Evolutionary conservation across 2,888 invertebrate species (phyloP), one percentile per base, ranked within the genome.

Genomic region (Polydrusus cervinus): DNA sequence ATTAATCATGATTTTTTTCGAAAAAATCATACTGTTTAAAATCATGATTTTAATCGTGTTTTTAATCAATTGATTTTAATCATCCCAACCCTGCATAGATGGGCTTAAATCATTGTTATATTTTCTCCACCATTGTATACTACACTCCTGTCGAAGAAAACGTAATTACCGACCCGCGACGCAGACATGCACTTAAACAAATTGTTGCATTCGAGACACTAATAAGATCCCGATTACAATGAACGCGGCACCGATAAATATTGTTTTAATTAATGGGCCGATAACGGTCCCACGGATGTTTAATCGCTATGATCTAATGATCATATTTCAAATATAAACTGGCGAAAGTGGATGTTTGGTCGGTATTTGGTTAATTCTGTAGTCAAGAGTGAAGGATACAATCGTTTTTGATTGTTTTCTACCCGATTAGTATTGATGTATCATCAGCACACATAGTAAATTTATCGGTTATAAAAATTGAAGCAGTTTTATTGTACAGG

Each of bases 121-220:
- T 25, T 20, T 64, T 3, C 40, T 43, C 45, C 65, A 51, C 30
- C 51, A 65, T 14, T 65, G 65, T 9, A 14, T 30, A 11, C 16
- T 30, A 16, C 65, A 49, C 51, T 51, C 49, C 65, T 65, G 34
- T 51, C 65, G 65, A 65, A 65, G 65, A 16, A 65, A 65, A 65
- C 49, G 34, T 51, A 65, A 65, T 65, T 49, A 51, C 65, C 45
- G 65, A 16, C 30, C 51, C 34, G 11, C 51, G 49, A 65, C 49
- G 49, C 51, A 65, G 65, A 65, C 65, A 16, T 34, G 45, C 51
- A 65, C 65, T 65, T 65, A 65, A 65, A 65, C 65, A 65, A 65
- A 65, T 65, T 65, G 65, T 51, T 34, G 65, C 65, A 38, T 65
- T 65, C 16, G 30, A 65, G 65, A 65, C 65, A 65, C 65, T 65